Conservation (phyloP, 1,140 invertebrate genomes). For the Doryteuthis pealeii region DNA sequence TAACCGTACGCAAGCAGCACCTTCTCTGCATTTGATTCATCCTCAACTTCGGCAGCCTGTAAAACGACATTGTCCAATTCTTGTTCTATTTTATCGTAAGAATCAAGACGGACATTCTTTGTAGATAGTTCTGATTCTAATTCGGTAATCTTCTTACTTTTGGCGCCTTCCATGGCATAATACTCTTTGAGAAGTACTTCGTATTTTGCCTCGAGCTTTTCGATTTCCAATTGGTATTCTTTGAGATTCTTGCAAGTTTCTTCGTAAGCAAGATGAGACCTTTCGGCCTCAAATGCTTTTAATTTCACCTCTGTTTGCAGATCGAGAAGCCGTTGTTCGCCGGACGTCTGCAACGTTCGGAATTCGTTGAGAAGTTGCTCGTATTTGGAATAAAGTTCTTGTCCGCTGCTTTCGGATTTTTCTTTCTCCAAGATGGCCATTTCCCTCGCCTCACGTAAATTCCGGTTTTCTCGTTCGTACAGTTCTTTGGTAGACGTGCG, state of each 20-base stretch:
- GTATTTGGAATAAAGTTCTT: constrained; percentile 53
- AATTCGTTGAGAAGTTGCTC: constrained; percentile 56
- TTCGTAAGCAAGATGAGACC: constrained; percentile 54
- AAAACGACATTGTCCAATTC: constrained; percentile 60
- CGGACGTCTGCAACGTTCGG: constrained; percentile 47
- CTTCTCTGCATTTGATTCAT: constrained; percentile 57
- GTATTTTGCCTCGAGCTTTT: constrained; percentile 58
- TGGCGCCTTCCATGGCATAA: constrained; percentile 49
- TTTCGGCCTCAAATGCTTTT: constrained; percentile 57
- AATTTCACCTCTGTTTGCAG: constrained; percentile 57
- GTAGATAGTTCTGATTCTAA: constrained; percentile 51
- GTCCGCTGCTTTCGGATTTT: constrained; percentile 36
- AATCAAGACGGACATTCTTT: constrained; percentile 46
- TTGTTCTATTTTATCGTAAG: constrained; percentile 58
- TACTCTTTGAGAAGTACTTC: constrained; percentile 60
- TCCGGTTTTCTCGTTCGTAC: constrained; percentile 60
- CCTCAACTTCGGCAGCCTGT: constrained; percentile 58
- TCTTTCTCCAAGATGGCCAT: constrained; percentile 56
- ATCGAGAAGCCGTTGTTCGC: constrained; percentile 50
- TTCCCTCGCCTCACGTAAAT: constrained; percentile 57
- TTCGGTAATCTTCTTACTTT: constrained; percentile 49
- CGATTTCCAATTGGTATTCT: constrained; percentile 55
- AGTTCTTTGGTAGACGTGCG: constrained; percentile 56
- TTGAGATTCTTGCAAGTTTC: constrained; percentile 55
- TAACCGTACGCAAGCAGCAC: constrained; percentile 60